phyloP scores from a whole-genome alignment of 2,888 invertebrate species.

The Synanthedon myopaeformis region DNA sequence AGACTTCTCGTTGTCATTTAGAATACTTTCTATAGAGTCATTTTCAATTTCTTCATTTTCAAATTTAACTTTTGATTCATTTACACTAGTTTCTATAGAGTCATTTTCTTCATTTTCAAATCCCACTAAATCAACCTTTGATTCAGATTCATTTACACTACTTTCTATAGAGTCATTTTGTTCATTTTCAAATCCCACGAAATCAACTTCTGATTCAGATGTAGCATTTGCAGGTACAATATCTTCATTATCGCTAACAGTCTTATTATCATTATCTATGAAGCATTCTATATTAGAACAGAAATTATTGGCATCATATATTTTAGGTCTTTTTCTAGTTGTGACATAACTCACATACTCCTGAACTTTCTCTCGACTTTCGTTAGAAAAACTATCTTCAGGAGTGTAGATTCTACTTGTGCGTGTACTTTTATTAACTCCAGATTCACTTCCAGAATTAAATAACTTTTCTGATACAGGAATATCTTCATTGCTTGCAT shows the following conservation, averaged over 20 bases:
- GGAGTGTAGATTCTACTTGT: constrained; percentile 2
- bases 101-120: neutral
- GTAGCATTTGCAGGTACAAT: neutral
- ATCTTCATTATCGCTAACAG: constrained; percentile 20
- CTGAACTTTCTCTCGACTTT: constrained; percentile 11
- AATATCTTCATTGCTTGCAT: no score
- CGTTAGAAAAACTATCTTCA: constrained; percentile 3
- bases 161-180: neutral
- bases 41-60: neutral
- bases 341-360: constrained; percentile 50
- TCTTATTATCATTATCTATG: constrained; percentile 32
- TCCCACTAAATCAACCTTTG: constrained; percentile 9
- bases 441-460: neutral
- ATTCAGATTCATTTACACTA: constrained; percentile 7
- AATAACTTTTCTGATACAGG: no score
- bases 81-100: neutral
- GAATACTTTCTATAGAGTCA: neutral
- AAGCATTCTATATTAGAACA: constrained; percentile 21
- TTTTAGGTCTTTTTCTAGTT: constrained; percentile 42
- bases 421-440: constrained; percentile 1
- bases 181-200: neutral
- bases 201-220: constrained; percentile 1
- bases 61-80: neutral
- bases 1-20: neutral
- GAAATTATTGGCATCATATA: constrained; percentile 25